Evolutionary conservation across 2,888 invertebrate species (phyloP), one percentile per base, ranked within the genome.

Genomic region (Stictocephala bisonia): DNA sequence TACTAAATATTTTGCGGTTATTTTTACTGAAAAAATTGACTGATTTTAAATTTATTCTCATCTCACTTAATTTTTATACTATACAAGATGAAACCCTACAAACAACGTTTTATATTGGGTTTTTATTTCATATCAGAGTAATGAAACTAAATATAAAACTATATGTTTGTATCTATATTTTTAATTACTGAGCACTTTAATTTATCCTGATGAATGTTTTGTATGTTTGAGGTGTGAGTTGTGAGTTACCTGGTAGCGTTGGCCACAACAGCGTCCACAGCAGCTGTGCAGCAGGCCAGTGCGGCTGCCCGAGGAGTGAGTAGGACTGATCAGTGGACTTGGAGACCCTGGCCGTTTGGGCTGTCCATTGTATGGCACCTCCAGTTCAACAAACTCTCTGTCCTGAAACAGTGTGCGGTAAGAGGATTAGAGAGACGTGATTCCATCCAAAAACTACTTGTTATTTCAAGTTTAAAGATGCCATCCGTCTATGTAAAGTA

Each of bases 311-410:
- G 93, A 90, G 68, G 94, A 94, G 86, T 94, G 94, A 77, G 93
- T 93, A 64, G 94, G 94, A 82, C 94, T 94, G 74, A 94, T 93
- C 83, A 94, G 86, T 20, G 95, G 94, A 50, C 94, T 94, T 53
- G 94, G 94, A 58, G 94, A 94, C 11, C 94, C 94, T 0, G 96
- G 95, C 83, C 96, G 88, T 86, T 95, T 96, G 66, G 94, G 95
- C 79, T 95, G 95, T 18, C 96, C 96, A 85, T 97, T 97, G 86
- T 90, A 96, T 22, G 96, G 94, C 82, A 94, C 93, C 84, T 97
- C 97, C 88, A 97, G 90, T 86, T 97, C 97, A 79, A 97, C 94
- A 86, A 97, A 97, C 86, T 97, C 97, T 72, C 97, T 93, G 85
- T 98, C 97, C 96, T 96, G 88, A 50, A 83, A 80, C 71, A 71